Base-by-base conservation (phyloP, 2,888 invertebrate species). In the Biston stratarius region DNA sequence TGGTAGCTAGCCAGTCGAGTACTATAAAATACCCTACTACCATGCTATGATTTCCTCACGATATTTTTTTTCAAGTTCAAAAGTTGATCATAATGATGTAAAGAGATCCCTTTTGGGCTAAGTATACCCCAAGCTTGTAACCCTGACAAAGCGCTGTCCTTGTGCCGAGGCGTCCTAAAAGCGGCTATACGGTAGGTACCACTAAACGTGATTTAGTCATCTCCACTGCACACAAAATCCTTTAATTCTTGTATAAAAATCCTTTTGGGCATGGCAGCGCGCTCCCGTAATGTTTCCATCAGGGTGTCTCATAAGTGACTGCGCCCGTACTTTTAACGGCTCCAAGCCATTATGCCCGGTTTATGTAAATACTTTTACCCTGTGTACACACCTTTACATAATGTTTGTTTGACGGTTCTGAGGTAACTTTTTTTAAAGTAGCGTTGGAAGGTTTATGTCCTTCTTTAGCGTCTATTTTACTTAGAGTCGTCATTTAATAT, bases 321-420 rank as follows among this genome's bases (percentile, higher is more conserved):
- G 67, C 67, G 38, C 51, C 71, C 74, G 70, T 73, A 78, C 77
- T 82, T 82, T 85, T 82, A 81, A 81, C 76, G 76, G 80, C 81
- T 79, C 83, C 77, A 79, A 80, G 79, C 83, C 84, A 85, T 87
- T 84, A 85, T 78, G 74, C 70, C 71, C 71, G 81, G 80, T 75
- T 85, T 85, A 87, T 82, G 86, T 81, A 84, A 88, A 89, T 88
- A 85, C 84, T 83, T 86, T 86, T 79, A 84, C 80, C 81, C 76
- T 81, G 72, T 82, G 76, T 81, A 83, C 80, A 79, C 79, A 80
- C 73, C 76, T 80, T 80, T 76, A 78, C 76, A 78, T 81, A 80
- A 80, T 81, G 78, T 77, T 76, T 79, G 76, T 77, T 69, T 70
- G 75, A 75, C 75, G 72, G 47, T 38, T n/a, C 67, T 24, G 57